These are phyloP conservation scores for Wiebesia pumilae DNA, from an alignment of 1,140 invertebrate species.

Conservation along the genomic window DNA sequence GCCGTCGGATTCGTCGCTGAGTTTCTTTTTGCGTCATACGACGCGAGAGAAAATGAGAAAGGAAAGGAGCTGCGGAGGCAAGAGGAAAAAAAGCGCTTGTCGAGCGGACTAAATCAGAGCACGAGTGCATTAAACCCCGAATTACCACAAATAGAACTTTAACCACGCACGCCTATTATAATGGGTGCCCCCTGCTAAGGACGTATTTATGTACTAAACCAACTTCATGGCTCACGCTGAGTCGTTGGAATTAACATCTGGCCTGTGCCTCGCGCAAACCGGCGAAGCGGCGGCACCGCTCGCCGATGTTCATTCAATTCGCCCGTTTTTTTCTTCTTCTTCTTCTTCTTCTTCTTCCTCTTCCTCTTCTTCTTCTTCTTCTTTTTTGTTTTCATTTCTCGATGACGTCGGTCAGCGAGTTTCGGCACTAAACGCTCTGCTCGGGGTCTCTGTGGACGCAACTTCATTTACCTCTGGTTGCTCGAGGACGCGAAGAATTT, in stretches of 20 bases:
- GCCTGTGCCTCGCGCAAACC: slow-evolving; percentile 54
- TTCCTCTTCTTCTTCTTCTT: no score
- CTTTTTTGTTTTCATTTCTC: slow-evolving; percentile 43
- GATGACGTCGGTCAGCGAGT: slow-evolving; percentile 31
- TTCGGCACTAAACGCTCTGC: slow-evolving; percentile 1
- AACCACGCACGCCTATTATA: slow-evolving; percentile 74
- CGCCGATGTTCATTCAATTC: slow-evolving; percentile 34
- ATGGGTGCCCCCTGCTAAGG: slow-evolving; percentile 72
- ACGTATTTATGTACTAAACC: slow-evolving; percentile 74
- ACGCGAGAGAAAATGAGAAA: slow-evolving; percentile 18
- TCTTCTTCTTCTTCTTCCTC: no score
- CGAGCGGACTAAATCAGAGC: slow-evolving; percentile 61
- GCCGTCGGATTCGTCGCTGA: neutral
- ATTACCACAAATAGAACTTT: slow-evolving; percentile 76
- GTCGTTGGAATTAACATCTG: slow-evolving; percentile 72
- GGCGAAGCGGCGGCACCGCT: neutral
- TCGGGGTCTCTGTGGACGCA: neutral
- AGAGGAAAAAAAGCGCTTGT: slow-evolving; percentile 28
- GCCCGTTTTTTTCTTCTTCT: slow-evolving; percentile 54
- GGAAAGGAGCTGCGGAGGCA: neutral
- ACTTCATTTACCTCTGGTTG: slow-evolving; percentile 1
- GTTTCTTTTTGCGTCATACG: neutral
- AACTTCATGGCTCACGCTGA: slow-evolving; percentile 71
- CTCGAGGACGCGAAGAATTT: neutral
- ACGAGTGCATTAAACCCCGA: slow-evolving; percentile 74